Percentiles rank a stretch among this genome's conserved stretches.
These are phyloP conservation scores for Lydus trimaculatus DNA, from an alignment of 2,888 invertebrate genomes.

Conservation along the genomic window DNA sequence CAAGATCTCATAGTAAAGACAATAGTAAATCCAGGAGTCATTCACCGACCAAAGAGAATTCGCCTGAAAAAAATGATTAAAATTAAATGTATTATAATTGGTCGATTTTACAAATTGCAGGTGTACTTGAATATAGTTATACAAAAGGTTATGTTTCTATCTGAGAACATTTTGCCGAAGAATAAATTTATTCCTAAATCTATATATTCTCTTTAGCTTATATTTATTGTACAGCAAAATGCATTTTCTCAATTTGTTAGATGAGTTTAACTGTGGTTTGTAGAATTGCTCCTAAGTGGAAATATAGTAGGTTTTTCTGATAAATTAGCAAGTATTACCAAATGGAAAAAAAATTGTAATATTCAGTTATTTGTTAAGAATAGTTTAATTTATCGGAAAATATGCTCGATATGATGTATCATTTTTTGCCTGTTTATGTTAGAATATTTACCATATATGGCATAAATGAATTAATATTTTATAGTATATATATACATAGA, in stretches of 20 bases:
- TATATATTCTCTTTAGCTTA: too few relatives aligned
- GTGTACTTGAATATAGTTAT: too few relatives aligned
- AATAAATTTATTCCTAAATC: too few relatives aligned
- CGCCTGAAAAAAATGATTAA: slow-evolving; percentile 45
- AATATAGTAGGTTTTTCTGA: neutral
- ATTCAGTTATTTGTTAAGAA: too few relatives aligned
- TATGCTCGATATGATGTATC: neutral
- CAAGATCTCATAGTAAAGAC: slow-evolving; percentile 69
- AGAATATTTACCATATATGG: slow-evolving; percentile 9
- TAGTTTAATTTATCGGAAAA: neutral
- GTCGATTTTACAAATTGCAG: too few relatives aligned
- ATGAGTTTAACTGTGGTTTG: too few relatives aligned
- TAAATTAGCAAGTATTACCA: neutral
- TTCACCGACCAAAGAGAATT: slow-evolving; percentile 49
- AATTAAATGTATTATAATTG: slow-evolving; percentile 20
- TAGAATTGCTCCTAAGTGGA: too few relatives aligned
- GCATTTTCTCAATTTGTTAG: too few relatives aligned
- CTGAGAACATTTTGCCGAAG: too few relatives aligned
- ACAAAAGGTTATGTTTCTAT: too few relatives aligned
- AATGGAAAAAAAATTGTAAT: neutral
- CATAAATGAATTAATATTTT: slow-evolving; percentile 28
- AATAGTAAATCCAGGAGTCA: slow-evolving; percentile 60
- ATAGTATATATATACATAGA: slow-evolving; percentile 20
- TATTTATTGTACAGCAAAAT: too few relatives aligned
- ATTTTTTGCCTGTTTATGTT: neutral